A percentile compares a stretch with the other conserved stretches of the same genome.
These are phyloP conservation scores for Polypedilum pembai DNA, from an alignment of 1,140 invertebrate genomes.

Conservation along the genomic window DNA sequence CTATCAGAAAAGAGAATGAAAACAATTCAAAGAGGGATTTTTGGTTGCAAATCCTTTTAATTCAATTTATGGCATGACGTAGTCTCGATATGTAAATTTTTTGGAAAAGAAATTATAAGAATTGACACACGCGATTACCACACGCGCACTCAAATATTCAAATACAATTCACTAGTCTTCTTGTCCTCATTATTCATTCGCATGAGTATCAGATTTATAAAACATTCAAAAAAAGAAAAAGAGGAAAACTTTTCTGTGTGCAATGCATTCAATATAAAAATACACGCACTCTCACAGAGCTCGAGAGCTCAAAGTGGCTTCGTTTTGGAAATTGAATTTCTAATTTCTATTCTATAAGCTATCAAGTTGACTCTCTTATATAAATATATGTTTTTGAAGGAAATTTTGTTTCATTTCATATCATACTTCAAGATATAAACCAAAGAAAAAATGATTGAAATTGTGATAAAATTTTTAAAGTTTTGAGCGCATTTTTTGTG, in stretches of 20 bases:
- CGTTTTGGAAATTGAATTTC: not conserved
- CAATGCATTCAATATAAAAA: no score
- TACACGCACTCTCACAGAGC: no score
- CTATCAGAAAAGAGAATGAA: not conserved
- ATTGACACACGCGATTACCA: constrained; percentile 23
- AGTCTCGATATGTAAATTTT: not conserved
- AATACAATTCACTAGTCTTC: not conserved
- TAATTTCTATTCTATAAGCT: not conserved
- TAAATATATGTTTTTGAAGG: not conserved
- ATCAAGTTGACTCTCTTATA: not conserved
- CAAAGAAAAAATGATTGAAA: no score
- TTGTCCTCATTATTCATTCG: constrained; percentile 12
- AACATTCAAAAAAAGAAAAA: not conserved
- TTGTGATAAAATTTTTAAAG: no score
- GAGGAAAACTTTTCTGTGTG: not conserved
- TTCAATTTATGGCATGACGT: not conserved
- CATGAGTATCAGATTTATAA: constrained; percentile 20
- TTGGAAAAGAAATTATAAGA: not conserved
- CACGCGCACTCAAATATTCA: not conserved
- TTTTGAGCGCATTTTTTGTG: no score
- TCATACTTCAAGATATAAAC: no score
- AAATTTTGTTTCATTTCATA: not conserved
- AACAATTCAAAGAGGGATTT: no score
- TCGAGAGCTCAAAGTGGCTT: no score
- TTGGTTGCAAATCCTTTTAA: constrained; percentile 2